Evolutionary conservation across 53 echinoderm and acorn worm species (phyloP), one percentile per base, ranked within the genome.

Genomic region (Stichopus horrens): DNA sequence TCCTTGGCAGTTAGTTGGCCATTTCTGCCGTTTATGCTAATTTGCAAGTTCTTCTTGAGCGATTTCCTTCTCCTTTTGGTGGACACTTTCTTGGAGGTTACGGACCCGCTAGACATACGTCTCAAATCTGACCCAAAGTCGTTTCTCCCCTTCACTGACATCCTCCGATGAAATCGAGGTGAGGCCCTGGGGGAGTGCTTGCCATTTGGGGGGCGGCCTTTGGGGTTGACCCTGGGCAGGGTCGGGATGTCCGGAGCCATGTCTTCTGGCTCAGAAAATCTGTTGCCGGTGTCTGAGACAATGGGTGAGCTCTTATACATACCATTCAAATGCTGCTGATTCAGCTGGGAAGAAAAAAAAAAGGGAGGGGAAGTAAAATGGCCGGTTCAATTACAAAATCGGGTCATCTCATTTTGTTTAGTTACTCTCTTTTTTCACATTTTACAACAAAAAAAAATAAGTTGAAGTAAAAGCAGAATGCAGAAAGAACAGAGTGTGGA

Each of bases 301-400:
- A 81, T 58, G 23, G 81, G 81, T 55, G 81, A 57, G 55, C 81
- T 81, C 23, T 55, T 56, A 53, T 81, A 81, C 56, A 81, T 18
- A 56, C 81, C 81, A 52, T 76, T 76, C 52, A 76, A 7, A 18
- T 57, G 7, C 57, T 81, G 19, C 8, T 58, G 55, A n/a, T 56
- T 53, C 55, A 81, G 57, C 81, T 81, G 14, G 18, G 52, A 52
- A 23, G 52, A 54, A 14, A 4, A 52, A 77, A 14, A 52, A 37
- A 75, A 16, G 21, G 8, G 21, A 65, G 8, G 23, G 23, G 23
- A 19, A 58, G 19, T 20, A 0, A 65, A 18, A 82, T 5, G 4
- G 16, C 55, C 13, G 19, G 0, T 37, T 37, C 37, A 37, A 37
- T 37, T 37, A 37, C 2, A 2, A 37, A 37, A 37, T 37, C 37